Percentiles rank a stretch among this genome's conserved stretches.
phyloP scores from a whole-genome alignment of 2,888 invertebrate species.

The Ommatoiulus sabulosus region DNA sequence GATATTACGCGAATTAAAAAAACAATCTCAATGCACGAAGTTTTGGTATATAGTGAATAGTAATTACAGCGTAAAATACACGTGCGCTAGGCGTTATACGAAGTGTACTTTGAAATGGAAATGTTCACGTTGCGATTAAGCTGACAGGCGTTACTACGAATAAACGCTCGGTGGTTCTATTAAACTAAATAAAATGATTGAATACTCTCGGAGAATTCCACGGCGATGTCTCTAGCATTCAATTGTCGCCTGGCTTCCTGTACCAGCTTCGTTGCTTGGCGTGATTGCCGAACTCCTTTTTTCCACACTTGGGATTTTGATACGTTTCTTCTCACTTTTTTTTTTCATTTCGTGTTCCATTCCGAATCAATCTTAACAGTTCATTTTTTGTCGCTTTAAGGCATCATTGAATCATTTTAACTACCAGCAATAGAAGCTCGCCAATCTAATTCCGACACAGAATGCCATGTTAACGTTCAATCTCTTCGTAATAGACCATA shows the following conservation, averaged over 20 bases:
- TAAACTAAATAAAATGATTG: not conserved
- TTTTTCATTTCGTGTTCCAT: not conserved
- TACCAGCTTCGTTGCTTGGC: not conserved
- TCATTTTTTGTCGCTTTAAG: slow-evolving; percentile 39
- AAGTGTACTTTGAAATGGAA: too few species aligned
- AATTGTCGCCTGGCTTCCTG: slow-evolving; percentile 7
- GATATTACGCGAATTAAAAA: too few species aligned
- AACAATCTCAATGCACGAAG: too few species aligned
- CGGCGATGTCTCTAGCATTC: not conserved
- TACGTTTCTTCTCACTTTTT: slow-evolving; percentile 7
- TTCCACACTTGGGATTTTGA: not conserved
- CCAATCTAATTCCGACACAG: slow-evolving; percentile 45
- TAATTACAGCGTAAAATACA: too few species aligned
- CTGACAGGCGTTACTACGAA: too few species aligned
- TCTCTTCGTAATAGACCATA: slow-evolving; percentile 45
- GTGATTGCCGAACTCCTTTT: slow-evolving; percentile 9
- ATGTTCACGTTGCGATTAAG: too few species aligned
- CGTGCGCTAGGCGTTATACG: too few species aligned
- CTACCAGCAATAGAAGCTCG: slow-evolving; percentile 31
- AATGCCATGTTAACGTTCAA: slow-evolving; percentile 41
- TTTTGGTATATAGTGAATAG: too few species aligned
- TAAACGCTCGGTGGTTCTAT: too few species aligned
- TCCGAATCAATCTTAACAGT: slow-evolving; percentile 46
- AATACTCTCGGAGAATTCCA: not conserved
- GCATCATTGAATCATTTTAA: slow-evolving; percentile 42